These are phyloP conservation scores for Prostheceraeus crozeri DNA, from an alignment of 2,888 invertebrate species.

Conservation along the genomic window DNA sequence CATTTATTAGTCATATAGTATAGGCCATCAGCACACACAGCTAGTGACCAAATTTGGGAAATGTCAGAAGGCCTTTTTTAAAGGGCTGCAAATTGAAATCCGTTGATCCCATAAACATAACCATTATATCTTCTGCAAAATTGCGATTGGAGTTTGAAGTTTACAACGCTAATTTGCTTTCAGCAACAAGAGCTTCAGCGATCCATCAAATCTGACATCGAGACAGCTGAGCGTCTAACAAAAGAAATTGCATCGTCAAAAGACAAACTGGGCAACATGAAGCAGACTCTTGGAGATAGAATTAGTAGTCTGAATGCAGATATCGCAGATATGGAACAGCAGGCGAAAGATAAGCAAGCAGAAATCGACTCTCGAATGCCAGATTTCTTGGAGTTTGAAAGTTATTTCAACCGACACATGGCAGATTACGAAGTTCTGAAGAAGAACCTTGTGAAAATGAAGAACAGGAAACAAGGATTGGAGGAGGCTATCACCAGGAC, in stretches of 20 bases:
- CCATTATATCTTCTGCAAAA: too few species aligned
- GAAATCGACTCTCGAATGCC: constrained; percentile 12
- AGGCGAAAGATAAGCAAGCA: not conserved
- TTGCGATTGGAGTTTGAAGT: too few species aligned
- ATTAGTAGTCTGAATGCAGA: not conserved
- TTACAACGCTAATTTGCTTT: too few species aligned
- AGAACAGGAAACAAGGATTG: constrained; percentile 46
- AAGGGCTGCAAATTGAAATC: too few species aligned
- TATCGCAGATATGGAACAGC: not conserved
- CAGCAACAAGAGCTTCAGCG: constrained; percentile 4
- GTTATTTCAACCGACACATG: constrained; percentile 22
- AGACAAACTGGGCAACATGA: not conserved
- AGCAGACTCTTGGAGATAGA: not conserved
- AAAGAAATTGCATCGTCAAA: not conserved
- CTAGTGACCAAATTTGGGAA: too few species aligned
- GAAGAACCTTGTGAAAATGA: constrained; percentile 42
- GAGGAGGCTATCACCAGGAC: constrained; percentile 47
- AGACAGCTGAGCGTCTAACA: not conserved
- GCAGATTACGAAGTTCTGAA: constrained; percentile 26
- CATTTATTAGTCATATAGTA: too few species aligned
- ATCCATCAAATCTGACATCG: constrained; percentile 22
- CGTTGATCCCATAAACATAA: too few species aligned
- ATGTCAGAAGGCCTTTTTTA: too few species aligned
- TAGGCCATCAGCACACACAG: too few species aligned
- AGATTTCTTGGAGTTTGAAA: constrained; percentile 24